Base-by-base conservation (phyloP, 2,797 vertebrate genomes). In the Pangasius krempfi region DNA sequence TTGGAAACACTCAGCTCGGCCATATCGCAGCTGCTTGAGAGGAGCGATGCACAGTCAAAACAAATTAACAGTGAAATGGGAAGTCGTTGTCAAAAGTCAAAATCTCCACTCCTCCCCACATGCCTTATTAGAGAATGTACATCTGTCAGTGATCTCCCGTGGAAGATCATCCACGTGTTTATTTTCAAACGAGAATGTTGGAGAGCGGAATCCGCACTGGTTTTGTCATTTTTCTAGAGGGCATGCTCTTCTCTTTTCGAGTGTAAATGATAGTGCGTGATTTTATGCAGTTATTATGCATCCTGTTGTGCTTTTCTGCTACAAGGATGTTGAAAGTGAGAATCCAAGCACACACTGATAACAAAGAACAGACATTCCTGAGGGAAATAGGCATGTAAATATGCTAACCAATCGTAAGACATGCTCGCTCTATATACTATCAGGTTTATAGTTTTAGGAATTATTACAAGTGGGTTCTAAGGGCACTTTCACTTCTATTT, bases 1-100 rank as follows among this genome's bases (percentile, higher is more conserved):
- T 91, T 94, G 94, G 92, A 95, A 96, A 93, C 90, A 91, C 94
- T 95, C 93, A 92, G 70, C 60, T 40, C 10, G 47, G 72, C 8
- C 52, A 8, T 86, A 76, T 86, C 27, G 72, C 85, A 64, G 85
- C 85, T 50, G 85, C 72, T 16, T 9, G 18, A 52, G 64, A 22
- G 47, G 83, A 68, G 79, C 44, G 85, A 82, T 30, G 66, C 68
- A 68, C 87, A 78, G 87, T 89, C 90, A 86, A 89, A 86, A 84
- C 81, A 86, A 90, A 89, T 89, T 86, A 87, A 75, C 80, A n/a
- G 58, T 62, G 85, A 83, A 64, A 88, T 66, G 37, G 64, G 33
- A 85, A 88, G 60, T 37, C 12, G 27, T 82, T 86, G 84, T 86
- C 75, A 85, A 88, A 91, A 86, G 85, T 88, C 86, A 78, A 89